These are phyloP conservation scores for Luperina nickerlii DNA, from an alignment of 2,888 invertebrate genomes.

Conservation along the genomic window DNA sequence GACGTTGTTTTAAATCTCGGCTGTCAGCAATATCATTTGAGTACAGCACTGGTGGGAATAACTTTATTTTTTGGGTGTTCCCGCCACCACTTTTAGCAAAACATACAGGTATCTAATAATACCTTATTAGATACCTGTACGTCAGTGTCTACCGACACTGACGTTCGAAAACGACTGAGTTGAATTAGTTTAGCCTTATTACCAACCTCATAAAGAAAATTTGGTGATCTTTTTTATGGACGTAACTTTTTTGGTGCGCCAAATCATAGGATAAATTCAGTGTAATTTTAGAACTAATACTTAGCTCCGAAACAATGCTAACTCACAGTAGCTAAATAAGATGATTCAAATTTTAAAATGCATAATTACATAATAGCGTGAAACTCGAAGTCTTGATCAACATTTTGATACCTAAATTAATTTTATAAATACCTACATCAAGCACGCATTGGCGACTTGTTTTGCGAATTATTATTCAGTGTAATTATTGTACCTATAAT, in stretches of 20 bases:
- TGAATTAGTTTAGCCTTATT: neutral
- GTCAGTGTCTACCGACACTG: no score
- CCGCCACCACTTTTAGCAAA: neutral
- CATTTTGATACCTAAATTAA: slow-evolving; percentile 23
- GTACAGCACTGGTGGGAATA: neutral
- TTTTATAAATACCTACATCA: slow-evolving; percentile 18
- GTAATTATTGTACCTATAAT: slow-evolving; percentile 44
- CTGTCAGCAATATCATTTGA: no score
- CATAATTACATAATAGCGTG: neutral
- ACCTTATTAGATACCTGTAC: no score
- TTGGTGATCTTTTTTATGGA: no score
- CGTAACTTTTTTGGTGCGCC: neutral
- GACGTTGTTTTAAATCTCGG: neutral
- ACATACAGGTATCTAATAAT: neutral
- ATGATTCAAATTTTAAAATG: slow-evolving; percentile 17
- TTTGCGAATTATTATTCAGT: slow-evolving; percentile 21
- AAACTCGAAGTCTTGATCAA: slow-evolving; percentile 13
- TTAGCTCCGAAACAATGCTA: neutral
- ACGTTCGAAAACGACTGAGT: neutral
- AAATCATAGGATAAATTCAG: neutral
- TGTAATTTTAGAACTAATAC: neutral
- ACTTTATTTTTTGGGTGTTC: no score
- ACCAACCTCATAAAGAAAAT: neutral
- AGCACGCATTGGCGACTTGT: slow-evolving; percentile 15
- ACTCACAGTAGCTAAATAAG: slow-evolving; percentile 6